phyloP scores from a whole-genome alignment of 2,888 invertebrate genomes.

The Portevinia maculata region DNA sequence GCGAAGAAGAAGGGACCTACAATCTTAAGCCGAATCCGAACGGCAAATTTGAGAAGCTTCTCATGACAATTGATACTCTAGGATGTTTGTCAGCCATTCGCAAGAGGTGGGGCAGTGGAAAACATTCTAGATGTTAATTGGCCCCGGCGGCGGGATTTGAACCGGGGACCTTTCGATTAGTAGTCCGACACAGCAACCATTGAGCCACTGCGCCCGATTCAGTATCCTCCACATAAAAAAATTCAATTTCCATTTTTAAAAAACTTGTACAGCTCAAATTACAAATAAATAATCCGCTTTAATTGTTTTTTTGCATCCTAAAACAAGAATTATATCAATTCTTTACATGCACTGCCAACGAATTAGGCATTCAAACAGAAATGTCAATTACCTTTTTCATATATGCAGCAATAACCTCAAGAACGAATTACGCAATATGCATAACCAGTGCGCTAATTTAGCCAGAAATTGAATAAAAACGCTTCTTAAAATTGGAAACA shows the following conservation, averaged over 20 bases:
- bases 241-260: constrained; percentile 36
- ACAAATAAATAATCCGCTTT: not conserved
- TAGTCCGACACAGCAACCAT: too few relatives aligned
- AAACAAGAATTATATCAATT: constrained; percentile 34
- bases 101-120: too few relatives aligned
- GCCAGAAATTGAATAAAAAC: constrained; percentile 35
- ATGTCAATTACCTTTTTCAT: constrained; percentile 56
- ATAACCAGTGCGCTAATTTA: constrained; percentile 40
- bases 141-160: too few relatives aligned
- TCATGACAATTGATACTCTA: too few relatives aligned
- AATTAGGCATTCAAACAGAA: constrained; percentile 25
- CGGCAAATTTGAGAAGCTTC: too few relatives aligned
- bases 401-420: constrained; percentile 28
- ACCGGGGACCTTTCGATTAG: too few relatives aligned
- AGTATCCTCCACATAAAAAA: constrained; percentile 43
- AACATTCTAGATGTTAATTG: too few relatives aligned
- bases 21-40: too few relatives aligned
- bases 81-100: too few relatives aligned
- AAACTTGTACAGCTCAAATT: not conserved
- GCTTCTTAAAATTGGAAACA: constrained; percentile 52
- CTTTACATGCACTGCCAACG: constrained; percentile 38
- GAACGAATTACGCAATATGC: constrained; percentile 51
- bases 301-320: not conserved
- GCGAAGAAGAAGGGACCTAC: too few relatives aligned
- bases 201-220: too few relatives aligned